Evolutionary conservation across 2,797 vertebrate genomes (phyloP).

Genomic region (Arctocebus calabarensis): DNA sequence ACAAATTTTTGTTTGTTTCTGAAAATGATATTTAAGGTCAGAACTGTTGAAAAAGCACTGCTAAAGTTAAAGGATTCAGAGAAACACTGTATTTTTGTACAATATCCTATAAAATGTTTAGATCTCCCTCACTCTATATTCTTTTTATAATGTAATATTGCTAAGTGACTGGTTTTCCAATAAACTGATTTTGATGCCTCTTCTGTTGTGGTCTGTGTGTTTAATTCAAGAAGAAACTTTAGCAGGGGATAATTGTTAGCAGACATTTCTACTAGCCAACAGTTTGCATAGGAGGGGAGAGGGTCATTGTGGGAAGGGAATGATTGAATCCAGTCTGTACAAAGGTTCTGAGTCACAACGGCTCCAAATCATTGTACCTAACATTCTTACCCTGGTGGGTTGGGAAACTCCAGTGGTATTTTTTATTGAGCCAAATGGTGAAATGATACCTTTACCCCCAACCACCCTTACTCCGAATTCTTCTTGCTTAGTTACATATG

Average conservation of each 20-base stretch:
- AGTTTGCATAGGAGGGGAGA: slow-evolving; percentile 34
- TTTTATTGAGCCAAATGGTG: slow-evolving; percentile 48
- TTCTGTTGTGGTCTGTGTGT: slow-evolving; percentile 77
- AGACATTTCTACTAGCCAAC: slow-evolving; percentile 27
- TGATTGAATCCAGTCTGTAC: neutral
- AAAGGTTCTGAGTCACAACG: neutral
- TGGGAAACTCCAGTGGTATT: slow-evolving; percentile 47
- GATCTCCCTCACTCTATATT: slow-evolving; percentile 63
- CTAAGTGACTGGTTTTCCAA: slow-evolving; percentile 83
- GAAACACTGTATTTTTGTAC: slow-evolving; percentile 75
- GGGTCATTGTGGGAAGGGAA: slow-evolving; percentile 20
- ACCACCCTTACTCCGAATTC: slow-evolving; percentile 76
- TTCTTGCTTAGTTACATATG: slow-evolving; percentile 85
- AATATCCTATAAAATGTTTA: slow-evolving; percentile 60
- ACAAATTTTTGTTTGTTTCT: neutral
- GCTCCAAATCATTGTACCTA: slow-evolving; percentile 31
- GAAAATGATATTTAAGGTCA: slow-evolving; percentile 9
- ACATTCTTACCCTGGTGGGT: slow-evolving; percentile 50
- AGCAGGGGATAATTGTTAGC: slow-evolving; percentile 1
- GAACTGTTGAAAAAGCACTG: slow-evolving; percentile 50
- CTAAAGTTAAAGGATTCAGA: slow-evolving; percentile 64
- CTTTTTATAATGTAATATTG: slow-evolving; percentile 80
- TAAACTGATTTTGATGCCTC: slow-evolving; percentile 85
- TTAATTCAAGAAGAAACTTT: slow-evolving; percentile 76
- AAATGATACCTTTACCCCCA: slow-evolving; percentile 63